A percentile compares a stretch with the other conserved stretches of the same genome.
phyloP scores from a whole-genome alignment of 2,888 invertebrate genomes.

The Chrysolina haemoptera region DNA sequence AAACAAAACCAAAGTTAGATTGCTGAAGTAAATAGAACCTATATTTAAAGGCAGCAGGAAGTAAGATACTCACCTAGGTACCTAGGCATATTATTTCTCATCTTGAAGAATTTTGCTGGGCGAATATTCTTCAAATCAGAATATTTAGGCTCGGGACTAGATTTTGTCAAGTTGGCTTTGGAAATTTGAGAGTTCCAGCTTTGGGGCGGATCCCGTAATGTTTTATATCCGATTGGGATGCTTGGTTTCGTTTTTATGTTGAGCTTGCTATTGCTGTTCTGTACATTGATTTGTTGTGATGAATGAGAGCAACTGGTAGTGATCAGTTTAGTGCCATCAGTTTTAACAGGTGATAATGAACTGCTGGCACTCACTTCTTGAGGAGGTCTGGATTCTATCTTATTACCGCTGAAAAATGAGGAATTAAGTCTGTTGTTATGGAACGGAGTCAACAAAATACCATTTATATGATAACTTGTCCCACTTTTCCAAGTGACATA shows the following conservation, averaged over 20 bases:
- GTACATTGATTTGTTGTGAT: constrained; percentile 22
- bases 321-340: constrained; percentile 39
- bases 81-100: constrained; percentile 72
- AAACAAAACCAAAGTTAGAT: too few species aligned
- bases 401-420: constrained; percentile 24
- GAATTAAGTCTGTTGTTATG: background rate
- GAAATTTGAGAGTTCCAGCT: constrained; percentile 76
- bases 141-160: constrained; percentile 50
- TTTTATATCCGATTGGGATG: constrained; percentile 73
- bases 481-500: too few species aligned
- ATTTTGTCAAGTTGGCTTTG: constrained; percentile 68
- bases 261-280: constrained; percentile 39
- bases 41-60: background rate
- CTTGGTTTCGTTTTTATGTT: constrained; percentile 61
- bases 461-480: too few species aligned
- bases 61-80: constrained; percentile 62
- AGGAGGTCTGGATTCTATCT: constrained; percentile 21
- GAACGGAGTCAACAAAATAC: too few species aligned
- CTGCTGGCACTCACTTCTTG: background rate
- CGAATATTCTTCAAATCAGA: constrained; percentile 63
- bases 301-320: constrained; percentile 42
- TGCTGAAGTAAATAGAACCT: too few species aligned
- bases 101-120: constrained; percentile 75
- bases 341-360: constrained; percentile 16
- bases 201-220: constrained; percentile 74